Evolutionary conservation across 2,113 vertebrate species (phyloP).

Genomic region (Pelmatolapia mariae): DNA sequence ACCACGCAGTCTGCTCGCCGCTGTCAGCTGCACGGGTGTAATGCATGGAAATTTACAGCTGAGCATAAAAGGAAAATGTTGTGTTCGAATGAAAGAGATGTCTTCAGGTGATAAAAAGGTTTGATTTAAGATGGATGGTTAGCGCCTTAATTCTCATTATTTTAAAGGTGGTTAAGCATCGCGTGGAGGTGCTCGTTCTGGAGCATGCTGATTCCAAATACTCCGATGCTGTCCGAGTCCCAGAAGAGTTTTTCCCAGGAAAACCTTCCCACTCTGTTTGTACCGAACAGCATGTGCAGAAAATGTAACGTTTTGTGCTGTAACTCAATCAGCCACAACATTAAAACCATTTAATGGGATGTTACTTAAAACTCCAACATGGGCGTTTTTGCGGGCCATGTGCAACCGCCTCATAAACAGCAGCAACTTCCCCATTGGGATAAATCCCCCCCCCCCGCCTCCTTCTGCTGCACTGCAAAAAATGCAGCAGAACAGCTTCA

Average conservation of each 20-base stretch:
- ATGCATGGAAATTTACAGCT: slow-evolving; percentile 3
- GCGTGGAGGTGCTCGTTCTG: not conserved
- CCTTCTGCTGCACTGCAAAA: not conserved
- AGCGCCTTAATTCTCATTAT: not conserved
- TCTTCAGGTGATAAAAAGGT: not conserved
- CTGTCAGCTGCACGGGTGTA: not conserved
- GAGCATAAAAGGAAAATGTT: not conserved
- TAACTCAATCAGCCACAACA: not conserved
- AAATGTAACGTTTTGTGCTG: not conserved
- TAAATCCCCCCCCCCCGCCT: rapidly evolving
- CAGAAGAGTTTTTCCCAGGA: not conserved
- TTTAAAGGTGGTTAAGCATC: not conserved
- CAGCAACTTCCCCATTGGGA: not conserved
- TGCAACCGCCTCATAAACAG: not conserved
- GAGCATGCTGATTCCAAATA: not conserved
- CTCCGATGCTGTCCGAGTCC: not conserved
- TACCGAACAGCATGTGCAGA: not conserved
- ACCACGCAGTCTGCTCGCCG: not conserved
- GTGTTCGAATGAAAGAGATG: not conserved
- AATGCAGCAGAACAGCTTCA: not conserved
- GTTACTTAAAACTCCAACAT: not conserved
- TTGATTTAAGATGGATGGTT: not conserved
- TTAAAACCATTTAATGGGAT: not conserved
- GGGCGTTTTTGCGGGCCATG: not conserved
- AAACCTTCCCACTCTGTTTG: not conserved